Percentiles rank a stretch among this genome's conserved stretches.
Conservation (phyloP, 2,797 vertebrate species). For the Macropus fuliginosus region DNA sequence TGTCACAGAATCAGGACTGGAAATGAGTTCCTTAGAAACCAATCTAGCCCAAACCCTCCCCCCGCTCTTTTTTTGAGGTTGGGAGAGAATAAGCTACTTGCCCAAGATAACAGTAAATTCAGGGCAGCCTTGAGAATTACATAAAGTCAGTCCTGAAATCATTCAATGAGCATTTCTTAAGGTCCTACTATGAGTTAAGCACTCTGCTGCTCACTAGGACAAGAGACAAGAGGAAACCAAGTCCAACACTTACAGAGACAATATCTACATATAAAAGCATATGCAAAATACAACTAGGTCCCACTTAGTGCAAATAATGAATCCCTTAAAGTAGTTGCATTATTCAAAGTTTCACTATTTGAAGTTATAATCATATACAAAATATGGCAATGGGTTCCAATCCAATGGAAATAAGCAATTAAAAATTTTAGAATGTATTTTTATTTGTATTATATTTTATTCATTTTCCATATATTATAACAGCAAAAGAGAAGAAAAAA, state of each 20-base stretch:
- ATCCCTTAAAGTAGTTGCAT: neutral
- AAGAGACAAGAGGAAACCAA: neutral
- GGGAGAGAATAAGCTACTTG: neutral
- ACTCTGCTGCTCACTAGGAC: neutral
- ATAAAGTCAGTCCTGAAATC: neutral
- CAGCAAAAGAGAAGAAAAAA: neutral
- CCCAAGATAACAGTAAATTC: neutral
- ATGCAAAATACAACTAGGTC: neutral
- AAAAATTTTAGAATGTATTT: neutral
- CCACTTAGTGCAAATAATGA: neutral
- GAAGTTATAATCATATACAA: neutral
- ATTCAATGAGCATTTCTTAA: neutral
- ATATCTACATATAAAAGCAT: neutral
- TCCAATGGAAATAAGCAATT: neutral
- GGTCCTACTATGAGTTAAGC: neutral
- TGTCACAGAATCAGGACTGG: neutral
- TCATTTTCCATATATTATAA: neutral
- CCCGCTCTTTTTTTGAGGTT: neutral
- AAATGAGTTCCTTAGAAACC: neutral
- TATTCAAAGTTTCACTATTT: neutral
- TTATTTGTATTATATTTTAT: neutral
- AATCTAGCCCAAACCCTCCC: neutral
- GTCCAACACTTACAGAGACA: neutral
- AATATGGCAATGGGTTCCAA: neutral
- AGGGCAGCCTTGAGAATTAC: neutral